These are phyloP conservation scores for Sceloporus undulatus DNA, from an alignment of 2,113 vertebrate species.

Conservation along the genomic window DNA sequence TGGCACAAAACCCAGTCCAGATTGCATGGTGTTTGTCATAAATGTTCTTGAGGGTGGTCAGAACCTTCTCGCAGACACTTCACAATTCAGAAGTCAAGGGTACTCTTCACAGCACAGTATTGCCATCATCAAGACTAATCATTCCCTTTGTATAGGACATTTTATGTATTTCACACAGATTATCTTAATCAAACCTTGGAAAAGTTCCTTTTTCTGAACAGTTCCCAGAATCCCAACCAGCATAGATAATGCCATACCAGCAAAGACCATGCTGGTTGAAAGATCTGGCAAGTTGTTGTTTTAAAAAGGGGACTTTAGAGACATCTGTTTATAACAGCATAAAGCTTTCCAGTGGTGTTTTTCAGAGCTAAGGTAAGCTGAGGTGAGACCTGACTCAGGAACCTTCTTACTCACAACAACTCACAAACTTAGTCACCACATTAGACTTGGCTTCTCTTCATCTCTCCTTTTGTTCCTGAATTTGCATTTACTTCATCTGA, in stretches of 20 bases:
- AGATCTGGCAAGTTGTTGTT: background rate
- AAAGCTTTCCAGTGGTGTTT: background rate
- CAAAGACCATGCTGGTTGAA: background rate
- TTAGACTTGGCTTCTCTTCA: too few relatives aligned
- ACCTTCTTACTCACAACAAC: too few relatives aligned
- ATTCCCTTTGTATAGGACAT: background rate
- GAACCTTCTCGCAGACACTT: slow-evolving; percentile 54
- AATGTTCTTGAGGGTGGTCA: slow-evolving; percentile 67
- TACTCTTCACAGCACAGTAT: slow-evolving; percentile 22
- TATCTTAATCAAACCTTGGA: too few relatives aligned
- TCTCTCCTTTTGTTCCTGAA: too few relatives aligned
- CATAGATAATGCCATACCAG: background rate
- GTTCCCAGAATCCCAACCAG: background rate
- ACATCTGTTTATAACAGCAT: background rate
- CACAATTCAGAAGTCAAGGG: slow-evolving; percentile 57
- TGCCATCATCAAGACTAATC: background rate
- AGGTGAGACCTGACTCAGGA: background rate
- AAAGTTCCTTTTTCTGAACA: background rate
- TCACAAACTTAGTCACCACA: background rate
- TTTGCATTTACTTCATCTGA: background rate
- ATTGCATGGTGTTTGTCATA: slow-evolving; percentile 69
- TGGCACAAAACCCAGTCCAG: slow-evolving; percentile 69
- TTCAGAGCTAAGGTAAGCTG: background rate
- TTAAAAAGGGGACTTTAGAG: background rate
- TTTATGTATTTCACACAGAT: background rate